Percentiles rank a stretch among this genome's conserved stretches.
Conservation (phyloP, 2,113 vertebrate genomes). For the Nansenia antarctica region DNA sequence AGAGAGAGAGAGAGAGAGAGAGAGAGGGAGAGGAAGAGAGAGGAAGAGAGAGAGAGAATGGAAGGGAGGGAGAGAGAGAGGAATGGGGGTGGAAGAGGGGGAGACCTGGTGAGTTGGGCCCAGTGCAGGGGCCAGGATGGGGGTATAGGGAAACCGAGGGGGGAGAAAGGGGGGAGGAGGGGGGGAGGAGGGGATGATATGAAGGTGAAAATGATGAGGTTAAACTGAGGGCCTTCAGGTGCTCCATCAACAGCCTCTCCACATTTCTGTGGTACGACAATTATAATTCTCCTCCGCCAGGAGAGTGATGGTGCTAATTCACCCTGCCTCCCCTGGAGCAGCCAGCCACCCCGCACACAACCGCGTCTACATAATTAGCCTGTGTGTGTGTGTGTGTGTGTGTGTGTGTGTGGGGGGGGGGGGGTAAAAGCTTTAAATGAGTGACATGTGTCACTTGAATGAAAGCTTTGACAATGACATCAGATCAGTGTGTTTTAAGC, state of each 20-base stretch:
- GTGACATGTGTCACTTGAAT: constrained; percentile 2
- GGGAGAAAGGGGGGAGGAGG: constrained; percentile 1
- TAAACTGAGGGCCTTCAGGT: background rate
- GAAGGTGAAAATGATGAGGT: background rate
- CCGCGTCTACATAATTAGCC: background rate
- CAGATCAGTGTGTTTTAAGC: no score
- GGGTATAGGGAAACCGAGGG: background rate
- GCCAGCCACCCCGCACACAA: background rate
- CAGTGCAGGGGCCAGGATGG: no score
- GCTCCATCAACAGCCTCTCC: background rate
- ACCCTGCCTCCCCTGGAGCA: background rate
- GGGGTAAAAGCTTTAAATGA: background rate
- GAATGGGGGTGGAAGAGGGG: background rate
- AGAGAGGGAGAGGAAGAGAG: background rate
- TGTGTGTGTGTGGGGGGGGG: background rate
- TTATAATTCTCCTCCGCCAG: no score
- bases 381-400: background rate
- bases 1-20: constrained; percentile 9
- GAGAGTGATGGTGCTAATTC: background rate
- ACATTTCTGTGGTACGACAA: background rate
- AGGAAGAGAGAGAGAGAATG: background rate
- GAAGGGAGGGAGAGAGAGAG: constrained; percentile 4
- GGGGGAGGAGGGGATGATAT: background rate
- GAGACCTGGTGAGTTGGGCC: constrained; percentile 1
- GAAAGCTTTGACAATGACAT: no score